Percentiles rank a stretch among this genome's conserved stretches.
Conservation (phyloP, 2,888 invertebrate genomes). For the Lepidochrysops patricia region DNA sequence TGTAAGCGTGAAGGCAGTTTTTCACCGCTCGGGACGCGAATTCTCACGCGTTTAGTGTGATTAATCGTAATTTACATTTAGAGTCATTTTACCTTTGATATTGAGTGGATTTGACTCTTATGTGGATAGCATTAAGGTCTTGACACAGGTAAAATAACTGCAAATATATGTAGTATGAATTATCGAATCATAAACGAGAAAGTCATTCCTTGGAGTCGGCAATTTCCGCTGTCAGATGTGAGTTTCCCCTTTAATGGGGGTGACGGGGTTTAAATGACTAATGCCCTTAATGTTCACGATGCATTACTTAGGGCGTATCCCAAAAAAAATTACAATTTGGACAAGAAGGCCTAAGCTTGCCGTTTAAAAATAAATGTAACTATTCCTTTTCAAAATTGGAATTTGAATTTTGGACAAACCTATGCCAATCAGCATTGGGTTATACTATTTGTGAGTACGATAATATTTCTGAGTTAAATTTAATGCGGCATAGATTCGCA, state of each 20-base stretch:
- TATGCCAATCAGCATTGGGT: too few species aligned
- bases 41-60: slow-evolving; percentile 8
- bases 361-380: too few species aligned
- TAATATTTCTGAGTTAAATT: neutral
- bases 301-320: neutral
- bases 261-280: slow-evolving; percentile 4
- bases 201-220: slow-evolving; percentile 8
- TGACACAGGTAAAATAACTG: too few species aligned
- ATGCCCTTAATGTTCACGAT: neutral
- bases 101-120: too few species aligned
- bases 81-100: too few species aligned
- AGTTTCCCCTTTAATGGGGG: slow-evolving; percentile 9
- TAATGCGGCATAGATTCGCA: neutral
- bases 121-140: too few species aligned
- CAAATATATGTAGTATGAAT: too few species aligned
- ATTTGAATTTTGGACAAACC: too few species aligned
- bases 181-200: slow-evolving; percentile 10
- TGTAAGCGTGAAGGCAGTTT: slow-evolving; percentile 2
- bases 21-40: neutral
- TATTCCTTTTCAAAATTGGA: too few species aligned
- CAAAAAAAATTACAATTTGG: neutral
- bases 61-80: too few species aligned
- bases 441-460: too few species aligned
- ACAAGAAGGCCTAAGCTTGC: neutral
- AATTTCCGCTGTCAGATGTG: neutral